Conservation (phyloP, 1,140 invertebrate genomes). For the Drosophila setifemur region DNA sequence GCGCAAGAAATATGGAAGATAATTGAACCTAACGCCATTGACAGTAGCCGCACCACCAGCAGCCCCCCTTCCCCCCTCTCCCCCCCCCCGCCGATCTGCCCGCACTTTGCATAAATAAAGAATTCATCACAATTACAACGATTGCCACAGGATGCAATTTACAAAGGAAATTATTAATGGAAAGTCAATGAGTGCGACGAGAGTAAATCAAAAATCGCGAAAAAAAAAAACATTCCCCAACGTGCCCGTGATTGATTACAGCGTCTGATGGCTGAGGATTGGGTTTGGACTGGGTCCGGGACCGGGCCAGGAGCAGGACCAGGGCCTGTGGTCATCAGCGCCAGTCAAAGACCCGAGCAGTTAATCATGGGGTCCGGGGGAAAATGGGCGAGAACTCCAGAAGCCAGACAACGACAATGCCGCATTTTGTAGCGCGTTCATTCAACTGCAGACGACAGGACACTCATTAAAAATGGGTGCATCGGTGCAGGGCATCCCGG, state of each 20-base stretch:
- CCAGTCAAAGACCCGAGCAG: constrained; percentile 72
- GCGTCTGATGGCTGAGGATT: constrained; percentile 4
- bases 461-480: constrained; percentile 81
- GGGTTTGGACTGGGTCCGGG: constrained; percentile 1
- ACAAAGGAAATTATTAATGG: constrained; percentile 80
- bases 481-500: constrained; percentile 48
- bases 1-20: constrained; percentile 48
- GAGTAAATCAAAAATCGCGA: constrained; percentile 37
- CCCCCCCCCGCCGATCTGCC: not conserved
- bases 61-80: not conserved
- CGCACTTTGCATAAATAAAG: constrained; percentile 57
- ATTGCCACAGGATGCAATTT: constrained; percentile 79
- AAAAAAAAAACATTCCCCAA: constrained; percentile 72
- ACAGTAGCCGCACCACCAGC: constrained; percentile 47
- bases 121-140: constrained; percentile 82
- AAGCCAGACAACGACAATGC: constrained; percentile 53
- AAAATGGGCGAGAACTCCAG: constrained; percentile 60
- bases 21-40: constrained; percentile 75
- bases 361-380: constrained; percentile 69
- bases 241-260: constrained; percentile 73
- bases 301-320: not conserved
- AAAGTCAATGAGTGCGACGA: constrained; percentile 71
- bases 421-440: constrained; percentile 62
- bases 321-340: constrained; percentile 49
- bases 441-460: constrained; percentile 80